phyloP scores from a whole-genome alignment of 2,113 vertebrate species.

The Dunckerocampus dactyliophorus region DNA sequence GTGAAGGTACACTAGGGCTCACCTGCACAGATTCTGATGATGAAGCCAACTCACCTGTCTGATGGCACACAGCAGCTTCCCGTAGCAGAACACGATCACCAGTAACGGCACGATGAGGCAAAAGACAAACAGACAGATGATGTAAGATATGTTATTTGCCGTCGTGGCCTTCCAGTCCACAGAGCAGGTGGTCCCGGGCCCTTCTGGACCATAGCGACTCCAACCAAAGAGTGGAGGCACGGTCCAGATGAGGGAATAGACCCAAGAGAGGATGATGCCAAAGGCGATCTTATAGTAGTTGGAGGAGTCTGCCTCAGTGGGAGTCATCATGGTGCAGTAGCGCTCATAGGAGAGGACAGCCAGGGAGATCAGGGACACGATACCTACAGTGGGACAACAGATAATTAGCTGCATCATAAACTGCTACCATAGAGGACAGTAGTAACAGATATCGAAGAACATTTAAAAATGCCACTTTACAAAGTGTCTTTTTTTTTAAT shows the following conservation, averaged over 20 bases:
- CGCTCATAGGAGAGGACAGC: slow-evolving; percentile 79
- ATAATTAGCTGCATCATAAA: not conserved
- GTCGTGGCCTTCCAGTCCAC: slow-evolving; percentile 78
- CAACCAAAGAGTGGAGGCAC: slow-evolving; percentile 76
- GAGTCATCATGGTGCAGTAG: slow-evolving; percentile 75
- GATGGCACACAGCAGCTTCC: slow-evolving; percentile 73
- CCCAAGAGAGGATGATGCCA: slow-evolving; percentile 75
- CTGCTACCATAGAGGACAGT: not conserved
- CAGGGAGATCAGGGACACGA: slow-evolving; percentile 78
- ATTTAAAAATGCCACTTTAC: not conserved
- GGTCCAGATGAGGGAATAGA: slow-evolving; percentile 77
- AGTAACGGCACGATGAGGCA: slow-evolving; percentile 77
- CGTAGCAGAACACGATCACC: slow-evolving; percentile 76
- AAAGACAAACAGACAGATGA: slow-evolving; percentile 79
- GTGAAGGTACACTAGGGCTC: not conserved
- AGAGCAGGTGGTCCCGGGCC: slow-evolving; percentile 78
- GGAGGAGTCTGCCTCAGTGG: slow-evolving; percentile 71
- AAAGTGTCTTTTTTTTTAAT: not conserved
- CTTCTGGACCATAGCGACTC: slow-evolving; percentile 79
- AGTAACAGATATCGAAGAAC: not conserved
- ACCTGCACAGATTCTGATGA: not conserved
- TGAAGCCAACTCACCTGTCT: slow-evolving; percentile 70
- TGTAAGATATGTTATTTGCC: slow-evolving; percentile 73
- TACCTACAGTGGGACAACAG: slow-evolving; percentile 56
- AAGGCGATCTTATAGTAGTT: slow-evolving; percentile 73